These are phyloP conservation scores for Odocoileus virginianus DNA, from an alignment of 2,113 vertebrate species.

Conservation along the genomic window DNA sequence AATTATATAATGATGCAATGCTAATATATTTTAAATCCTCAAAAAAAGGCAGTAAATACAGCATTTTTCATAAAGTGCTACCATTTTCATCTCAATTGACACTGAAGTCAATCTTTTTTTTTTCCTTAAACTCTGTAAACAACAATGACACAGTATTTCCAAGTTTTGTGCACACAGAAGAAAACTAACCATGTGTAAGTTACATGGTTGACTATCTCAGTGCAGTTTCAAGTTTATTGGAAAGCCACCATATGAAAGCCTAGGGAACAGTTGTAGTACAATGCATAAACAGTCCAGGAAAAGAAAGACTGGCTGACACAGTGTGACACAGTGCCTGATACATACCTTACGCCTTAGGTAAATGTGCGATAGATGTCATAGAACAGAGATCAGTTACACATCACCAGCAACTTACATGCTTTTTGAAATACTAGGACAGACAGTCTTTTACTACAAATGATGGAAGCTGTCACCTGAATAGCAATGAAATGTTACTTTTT, in stretches of 20 bases:
- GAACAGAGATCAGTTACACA: not conserved
- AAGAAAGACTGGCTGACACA: not conserved
- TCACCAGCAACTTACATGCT: not conserved
- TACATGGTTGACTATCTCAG: not conserved
- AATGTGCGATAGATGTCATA: not conserved
- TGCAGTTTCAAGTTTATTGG: not conserved
- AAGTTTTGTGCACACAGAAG: not conserved
- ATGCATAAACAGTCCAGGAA: accelerated
- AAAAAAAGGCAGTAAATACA: not conserved
- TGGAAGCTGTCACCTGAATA: not conserved
- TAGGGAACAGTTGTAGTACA: not conserved
- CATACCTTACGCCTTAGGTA: not conserved
- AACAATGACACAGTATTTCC: not conserved
- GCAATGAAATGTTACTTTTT: not conserved
- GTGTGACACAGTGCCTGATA: not conserved
- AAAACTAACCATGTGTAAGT: not conserved
- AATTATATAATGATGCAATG: not conserved
- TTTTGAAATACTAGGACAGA: not conserved
- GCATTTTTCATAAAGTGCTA: not conserved
- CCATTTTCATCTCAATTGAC: not conserved
- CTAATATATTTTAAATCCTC: not conserved
- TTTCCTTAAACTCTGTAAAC: not conserved
- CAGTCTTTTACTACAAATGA: not conserved
- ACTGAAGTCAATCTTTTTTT: not conserved
- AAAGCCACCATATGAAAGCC: not conserved